Percentiles rank a stretch among this genome's conserved stretches.
phyloP scores from a whole-genome alignment of 2,888 invertebrate genomes.

The Cantharis rustica region DNA sequence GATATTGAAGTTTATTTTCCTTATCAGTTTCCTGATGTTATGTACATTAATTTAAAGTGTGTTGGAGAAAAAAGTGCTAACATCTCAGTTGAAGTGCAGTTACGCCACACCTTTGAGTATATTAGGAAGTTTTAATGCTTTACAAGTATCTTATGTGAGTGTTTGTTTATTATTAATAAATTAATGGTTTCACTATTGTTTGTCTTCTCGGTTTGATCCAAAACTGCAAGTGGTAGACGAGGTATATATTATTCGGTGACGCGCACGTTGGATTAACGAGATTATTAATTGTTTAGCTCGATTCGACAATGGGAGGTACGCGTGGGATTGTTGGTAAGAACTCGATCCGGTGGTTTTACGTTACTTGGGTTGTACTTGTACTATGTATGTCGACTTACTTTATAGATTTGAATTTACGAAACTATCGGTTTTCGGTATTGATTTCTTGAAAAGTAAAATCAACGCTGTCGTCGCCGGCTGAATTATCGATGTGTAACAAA shows the following conservation, averaged over 20 bases:
- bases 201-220: neutral
- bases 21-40: slow-evolving; percentile 35
- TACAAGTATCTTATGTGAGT: neutral
- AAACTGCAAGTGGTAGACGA: too few species aligned
- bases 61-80: slow-evolving; percentile 19
- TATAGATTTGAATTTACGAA: slow-evolving; percentile 34
- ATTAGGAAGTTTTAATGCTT: neutral
- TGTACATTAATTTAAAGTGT: slow-evolving; percentile 28
- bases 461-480: neutral
- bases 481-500: neutral
- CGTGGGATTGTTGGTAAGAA: too few species aligned
- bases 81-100: slow-evolving; percentile 25
- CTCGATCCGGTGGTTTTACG: slow-evolving; percentile 4
- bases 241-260: too few species aligned
- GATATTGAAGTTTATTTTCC: slow-evolving; percentile 35
- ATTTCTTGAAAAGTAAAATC: slow-evolving; percentile 18
- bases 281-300: too few species aligned
- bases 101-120: slow-evolving; percentile 32
- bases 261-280: too few species aligned
- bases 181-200: neutral
- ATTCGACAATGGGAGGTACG: too few species aligned
- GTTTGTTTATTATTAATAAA: neutral
- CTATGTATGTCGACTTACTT: slow-evolving; percentile 36
- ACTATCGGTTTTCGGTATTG: slow-evolving; percentile 32
- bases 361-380: slow-evolving; percentile 27